These are phyloP conservation scores for Yponomeuta sedellus DNA, from an alignment of 2,888 invertebrate genomes.

Conservation along the genomic window DNA sequence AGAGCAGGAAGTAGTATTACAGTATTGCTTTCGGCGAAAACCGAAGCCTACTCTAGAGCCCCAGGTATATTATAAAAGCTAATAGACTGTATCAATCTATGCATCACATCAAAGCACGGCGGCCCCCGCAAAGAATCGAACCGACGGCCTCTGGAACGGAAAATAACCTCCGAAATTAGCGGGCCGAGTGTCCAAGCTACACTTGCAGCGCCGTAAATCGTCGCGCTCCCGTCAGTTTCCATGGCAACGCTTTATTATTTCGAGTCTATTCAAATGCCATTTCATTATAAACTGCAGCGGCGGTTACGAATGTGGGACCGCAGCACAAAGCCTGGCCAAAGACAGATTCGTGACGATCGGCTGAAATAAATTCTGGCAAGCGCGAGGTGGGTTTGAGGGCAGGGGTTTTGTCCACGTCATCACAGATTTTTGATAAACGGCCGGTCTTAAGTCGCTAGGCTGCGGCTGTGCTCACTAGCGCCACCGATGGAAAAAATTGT, in stretches of 20 bases:
- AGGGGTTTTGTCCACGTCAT: background rate
- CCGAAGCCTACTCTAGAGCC: no score
- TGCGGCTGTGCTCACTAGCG: no score
- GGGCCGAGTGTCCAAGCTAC: background rate
- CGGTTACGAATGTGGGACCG: slow-evolving; percentile 17
- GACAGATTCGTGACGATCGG: slow-evolving; percentile 41
- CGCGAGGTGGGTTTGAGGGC: background rate
- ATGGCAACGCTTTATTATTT: slow-evolving; percentile 28
- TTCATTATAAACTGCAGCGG: slow-evolving; percentile 49
- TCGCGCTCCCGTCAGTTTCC: slow-evolving; percentile 35
- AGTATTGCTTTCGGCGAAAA: no score
- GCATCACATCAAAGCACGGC: no score
- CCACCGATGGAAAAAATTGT: no score
- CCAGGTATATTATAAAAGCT: no score
- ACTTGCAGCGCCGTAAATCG: slow-evolving; percentile 35
- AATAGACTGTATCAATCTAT: no score
- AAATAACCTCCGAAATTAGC: background rate
- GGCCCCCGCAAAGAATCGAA: no score
- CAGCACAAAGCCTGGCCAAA: background rate
- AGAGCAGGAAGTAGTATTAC: no score
- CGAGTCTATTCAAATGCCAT: slow-evolving; percentile 61
- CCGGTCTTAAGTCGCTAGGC: background rate
- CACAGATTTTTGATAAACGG: background rate
- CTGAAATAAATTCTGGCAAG: background rate
- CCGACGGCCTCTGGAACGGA: background rate